Evolutionary conservation across 2,797 vertebrate genomes (phyloP).

Genomic region (Numenius phaeopus): DNA sequence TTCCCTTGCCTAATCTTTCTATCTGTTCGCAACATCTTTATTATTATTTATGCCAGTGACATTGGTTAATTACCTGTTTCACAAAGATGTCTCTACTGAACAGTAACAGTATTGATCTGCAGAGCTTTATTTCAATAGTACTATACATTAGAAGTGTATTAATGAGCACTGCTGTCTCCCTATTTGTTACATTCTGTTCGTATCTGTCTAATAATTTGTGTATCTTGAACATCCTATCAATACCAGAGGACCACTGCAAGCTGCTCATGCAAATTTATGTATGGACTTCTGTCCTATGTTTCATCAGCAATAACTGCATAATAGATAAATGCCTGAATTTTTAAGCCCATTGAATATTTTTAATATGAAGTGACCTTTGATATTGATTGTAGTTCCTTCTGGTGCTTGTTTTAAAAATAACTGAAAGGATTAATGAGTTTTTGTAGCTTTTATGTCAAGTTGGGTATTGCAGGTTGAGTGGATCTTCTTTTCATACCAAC

Average conservation of each 20-base stretch:
- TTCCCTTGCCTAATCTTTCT: not conserved
- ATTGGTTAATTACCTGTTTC: not conserved
- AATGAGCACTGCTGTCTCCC: not conserved
- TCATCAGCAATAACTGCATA: constrained; percentile 35
- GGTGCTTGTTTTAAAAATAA: constrained; percentile 52
- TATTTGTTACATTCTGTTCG: not conserved
- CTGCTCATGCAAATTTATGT: not conserved
- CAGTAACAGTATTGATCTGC: not conserved
- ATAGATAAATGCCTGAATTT: constrained; percentile 40
- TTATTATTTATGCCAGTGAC: not conserved
- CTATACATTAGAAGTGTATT: not conserved
- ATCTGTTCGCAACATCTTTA: not conserved
- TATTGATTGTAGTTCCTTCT: constrained; percentile 42
- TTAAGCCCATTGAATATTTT: constrained; percentile 44
- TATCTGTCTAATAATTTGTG: not conserved
- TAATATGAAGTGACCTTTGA: constrained; percentile 44
- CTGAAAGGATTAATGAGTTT: constrained; percentile 51
- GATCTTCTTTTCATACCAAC: constrained; percentile 4
- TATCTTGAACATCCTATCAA: not conserved
- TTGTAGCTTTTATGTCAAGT: constrained; percentile 18
- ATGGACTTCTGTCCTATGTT: not conserved
- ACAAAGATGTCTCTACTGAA: not conserved
- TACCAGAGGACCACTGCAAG: not conserved
- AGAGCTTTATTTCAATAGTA: not conserved
- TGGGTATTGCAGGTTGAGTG: not conserved